phyloP scores from a whole-genome alignment of 2,888 invertebrate genomes.

The Onchidella celtica region DNA sequence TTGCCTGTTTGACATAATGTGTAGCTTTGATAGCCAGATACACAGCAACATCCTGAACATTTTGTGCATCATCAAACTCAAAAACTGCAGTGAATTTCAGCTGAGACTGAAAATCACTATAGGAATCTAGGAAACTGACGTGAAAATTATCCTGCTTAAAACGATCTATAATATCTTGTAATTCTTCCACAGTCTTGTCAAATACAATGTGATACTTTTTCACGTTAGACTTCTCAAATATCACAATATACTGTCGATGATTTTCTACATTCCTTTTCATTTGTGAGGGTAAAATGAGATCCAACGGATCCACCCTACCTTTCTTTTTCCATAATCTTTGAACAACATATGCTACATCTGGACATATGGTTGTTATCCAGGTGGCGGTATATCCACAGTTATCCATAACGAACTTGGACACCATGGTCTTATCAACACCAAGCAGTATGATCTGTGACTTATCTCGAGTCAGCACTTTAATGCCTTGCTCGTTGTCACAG shows the following conservation, averaged over 20 bases:
- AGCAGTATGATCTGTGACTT: slow-evolving; percentile 58
- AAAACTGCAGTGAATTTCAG: slow-evolving; percentile 38
- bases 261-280: background rate
- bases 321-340: background rate
- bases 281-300: background rate
- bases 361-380: slow-evolving; percentile 53
- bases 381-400: slow-evolving; percentile 53
- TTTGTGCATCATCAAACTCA: background rate
- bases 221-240: slow-evolving; percentile 14
- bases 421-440: slow-evolving; percentile 50
- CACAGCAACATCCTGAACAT: background rate
- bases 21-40: slow-evolving; percentile 15
- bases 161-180: slow-evolving; percentile 2
- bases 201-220: slow-evolving; percentile 6
- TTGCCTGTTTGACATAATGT: slow-evolving; percentile 27
- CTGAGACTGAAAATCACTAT: background rate
- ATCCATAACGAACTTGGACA: slow-evolving; percentile 43
- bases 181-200: slow-evolving; percentile 3
- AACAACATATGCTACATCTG: slow-evolving; percentile 12
- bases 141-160: slow-evolving; percentile 5
- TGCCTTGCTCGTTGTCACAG: slow-evolving; percentile 13
- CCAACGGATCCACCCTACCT: background rate
- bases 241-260: slow-evolving; percentile 18
- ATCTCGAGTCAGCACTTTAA: slow-evolving; percentile 55
- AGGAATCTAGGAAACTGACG: slow-evolving; percentile 34